Evolutionary conservation across 1,140 invertebrate genomes (phyloP).

Genomic region (Cepaea nemoralis): DNA sequence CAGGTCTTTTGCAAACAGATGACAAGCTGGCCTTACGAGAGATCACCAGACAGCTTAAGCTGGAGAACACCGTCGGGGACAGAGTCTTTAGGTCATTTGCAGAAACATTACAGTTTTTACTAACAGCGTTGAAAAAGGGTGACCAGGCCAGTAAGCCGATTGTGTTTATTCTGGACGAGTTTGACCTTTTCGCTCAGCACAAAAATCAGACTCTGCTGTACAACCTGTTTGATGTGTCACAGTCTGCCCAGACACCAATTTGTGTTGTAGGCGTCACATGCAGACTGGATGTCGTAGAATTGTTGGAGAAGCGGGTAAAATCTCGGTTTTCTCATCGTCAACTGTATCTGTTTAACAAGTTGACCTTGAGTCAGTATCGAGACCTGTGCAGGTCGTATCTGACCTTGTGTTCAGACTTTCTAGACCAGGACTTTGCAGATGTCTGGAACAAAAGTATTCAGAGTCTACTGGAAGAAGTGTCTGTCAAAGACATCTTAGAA

Average conservation of each 20-base stretch:
- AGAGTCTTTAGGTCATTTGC: conserved; percentile 80
- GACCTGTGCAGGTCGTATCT: conserved; percentile 73
- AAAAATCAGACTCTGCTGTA: conserved; percentile 93
- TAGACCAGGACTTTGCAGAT: conserved; percentile 47
- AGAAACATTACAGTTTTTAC: conserved; percentile 89
- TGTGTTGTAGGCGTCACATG: conserved; percentile 69
- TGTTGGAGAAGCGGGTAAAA: conserved; percentile 94
- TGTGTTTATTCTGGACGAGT: conserved; percentile 91
- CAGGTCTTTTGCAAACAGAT: conserved; percentile 87
- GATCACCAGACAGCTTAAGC: conserved; percentile 85
- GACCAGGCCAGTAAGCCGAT: conserved; percentile 76
- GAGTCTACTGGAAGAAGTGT: conserved; percentile 57
- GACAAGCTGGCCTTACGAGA: conserved; percentile 88
- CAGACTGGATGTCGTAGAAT: conserved; percentile 84
- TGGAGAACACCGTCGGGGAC: conserved; percentile 86
- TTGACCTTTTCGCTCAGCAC: conserved; percentile 91
- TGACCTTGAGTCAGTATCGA: conserved; percentile 70
- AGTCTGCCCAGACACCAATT: conserved; percentile 80
- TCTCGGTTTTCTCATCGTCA: conserved; percentile 93
- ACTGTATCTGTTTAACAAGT: conserved; percentile 83
- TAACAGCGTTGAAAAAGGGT: conserved; percentile 83
- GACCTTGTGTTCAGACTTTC: conserved; percentile 71
- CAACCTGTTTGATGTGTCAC: conserved; percentile 93
- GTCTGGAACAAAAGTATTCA: conserved; percentile 63
- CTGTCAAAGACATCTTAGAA: conserved; percentile 78